These are phyloP conservation scores for Philereme transversata DNA, from an alignment of 2,888 invertebrate genomes.

Conservation along the genomic window DNA sequence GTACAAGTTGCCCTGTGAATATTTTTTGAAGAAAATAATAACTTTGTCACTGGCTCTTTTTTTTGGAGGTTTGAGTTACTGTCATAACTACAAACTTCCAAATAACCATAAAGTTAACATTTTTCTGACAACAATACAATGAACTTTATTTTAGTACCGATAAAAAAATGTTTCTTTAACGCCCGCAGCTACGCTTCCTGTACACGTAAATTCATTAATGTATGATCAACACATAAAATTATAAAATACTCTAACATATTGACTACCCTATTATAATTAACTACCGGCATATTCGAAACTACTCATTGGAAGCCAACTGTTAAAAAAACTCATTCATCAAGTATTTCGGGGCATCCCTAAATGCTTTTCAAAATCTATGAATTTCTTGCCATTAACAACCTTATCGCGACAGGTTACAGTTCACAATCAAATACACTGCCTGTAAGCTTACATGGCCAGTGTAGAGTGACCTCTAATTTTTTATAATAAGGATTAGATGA, in stretches of 20 bases:
- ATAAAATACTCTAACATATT: slow-evolving; percentile 45
- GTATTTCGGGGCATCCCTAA: slow-evolving; percentile 34
- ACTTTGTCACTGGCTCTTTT: no score
- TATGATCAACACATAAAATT: slow-evolving; percentile 20
- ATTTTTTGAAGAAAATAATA: no score
- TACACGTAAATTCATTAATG: slow-evolving; percentile 45
- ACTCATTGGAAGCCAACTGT: slow-evolving; percentile 47
- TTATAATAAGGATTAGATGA: slow-evolving; percentile 31
- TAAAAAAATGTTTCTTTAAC: slow-evolving; percentile 29
- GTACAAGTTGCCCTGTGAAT: not conserved
- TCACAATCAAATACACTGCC: slow-evolving; percentile 8
- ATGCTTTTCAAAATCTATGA: slow-evolving; percentile 7
- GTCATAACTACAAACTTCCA: no score
- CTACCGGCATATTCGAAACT: slow-evolving; percentile 43
- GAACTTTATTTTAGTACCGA: not conserved
- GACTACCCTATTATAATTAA: slow-evolving; percentile 52
- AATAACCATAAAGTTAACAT: no score
- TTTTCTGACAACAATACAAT: no score
- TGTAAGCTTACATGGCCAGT: slow-evolving; percentile 6
- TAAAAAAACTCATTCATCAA: slow-evolving; percentile 53
- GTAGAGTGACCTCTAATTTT: slow-evolving; percentile 39
- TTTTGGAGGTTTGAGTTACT: no score
- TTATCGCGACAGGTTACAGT: slow-evolving; percentile 10
- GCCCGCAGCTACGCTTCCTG: slow-evolving; percentile 47
- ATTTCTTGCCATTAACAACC: slow-evolving; percentile 4